Evolutionary conservation across 2,113 vertebrate genomes (phyloP).

Genomic region (Laticauda colubrina): DNA sequence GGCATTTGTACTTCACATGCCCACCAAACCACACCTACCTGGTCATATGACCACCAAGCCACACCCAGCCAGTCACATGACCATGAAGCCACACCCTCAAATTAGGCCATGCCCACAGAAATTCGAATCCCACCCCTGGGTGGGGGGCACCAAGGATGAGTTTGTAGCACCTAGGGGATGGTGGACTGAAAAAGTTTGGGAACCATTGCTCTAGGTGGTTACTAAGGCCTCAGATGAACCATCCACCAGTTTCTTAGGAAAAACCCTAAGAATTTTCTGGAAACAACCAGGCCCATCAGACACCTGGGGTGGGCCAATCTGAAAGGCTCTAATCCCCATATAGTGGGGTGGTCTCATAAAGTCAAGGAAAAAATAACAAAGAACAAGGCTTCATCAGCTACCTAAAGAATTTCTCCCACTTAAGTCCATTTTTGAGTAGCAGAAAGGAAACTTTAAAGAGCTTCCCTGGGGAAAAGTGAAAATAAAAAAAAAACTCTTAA

Average conservation of each 20-base stretch:
- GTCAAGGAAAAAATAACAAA: background rate
- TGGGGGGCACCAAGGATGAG: no score
- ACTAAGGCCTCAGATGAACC: background rate
- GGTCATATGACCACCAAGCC: no score
- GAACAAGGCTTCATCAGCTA: background rate
- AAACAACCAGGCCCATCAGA: background rate
- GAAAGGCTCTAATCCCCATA: background rate
- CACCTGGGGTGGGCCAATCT: background rate
- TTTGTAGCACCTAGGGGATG: no score
- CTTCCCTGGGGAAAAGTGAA: background rate
- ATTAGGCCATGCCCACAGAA: no score
- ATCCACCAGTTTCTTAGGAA: background rate
- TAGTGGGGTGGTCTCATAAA: background rate
- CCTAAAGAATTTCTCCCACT: background rate
- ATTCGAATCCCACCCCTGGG: no score
- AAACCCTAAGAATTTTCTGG: background rate
- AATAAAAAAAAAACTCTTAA: background rate
- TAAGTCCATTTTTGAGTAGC: background rate
- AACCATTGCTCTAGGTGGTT: background rate
- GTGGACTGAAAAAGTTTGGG: no score
- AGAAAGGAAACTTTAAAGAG: background rate
- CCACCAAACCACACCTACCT: no score
- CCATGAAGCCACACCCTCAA: no score
- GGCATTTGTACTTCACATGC: no score
- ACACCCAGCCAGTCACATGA: no score